Evolutionary conservation across 2,113 vertebrate genomes (phyloP), one percentile per base, ranked within the genome.

Genomic region (Zosterops lateralis): DNA sequence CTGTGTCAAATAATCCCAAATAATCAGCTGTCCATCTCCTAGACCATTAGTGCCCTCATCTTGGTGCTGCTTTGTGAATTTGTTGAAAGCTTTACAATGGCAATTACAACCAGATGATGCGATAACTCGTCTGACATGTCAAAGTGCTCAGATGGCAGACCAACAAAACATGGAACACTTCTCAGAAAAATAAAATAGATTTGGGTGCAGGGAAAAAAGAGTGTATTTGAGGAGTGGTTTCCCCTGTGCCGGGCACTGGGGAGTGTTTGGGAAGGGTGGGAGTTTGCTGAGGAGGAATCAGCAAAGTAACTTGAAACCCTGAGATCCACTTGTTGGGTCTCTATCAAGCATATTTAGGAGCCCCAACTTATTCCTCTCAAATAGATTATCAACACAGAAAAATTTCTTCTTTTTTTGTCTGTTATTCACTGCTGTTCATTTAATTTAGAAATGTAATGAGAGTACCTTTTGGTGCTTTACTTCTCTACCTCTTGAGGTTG

Each of bases 71-170:
- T 61, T 65, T 68, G 45, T 81, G 48, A 64, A 47, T 87, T 93
- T 84, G 77, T 79, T 82, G 84, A 89, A 92, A 94, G 67, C 78
- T 90, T 95, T 4, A 3, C 21, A 32, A 54, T 54, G 71, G 66
- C 86, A 70, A 73, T 94, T 95, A 70, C 76, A 94, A 84, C 64
- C 92, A 93, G 88, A 92, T 90, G 90, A n/a, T 36, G 88, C 81
- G 90, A 79, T 54, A 91, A 71, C 64, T 90, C 0, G 0, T 51
- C 86, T 0, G 16, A 60, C 0, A 1, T 90, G 76, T 94, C 34
- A 17, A 66, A 96, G 64, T 0, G 0, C 50, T 94, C 65, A 45
- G 48, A 79, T 80, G 74, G 36, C 73, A 89, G 74, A 78, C 54
- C 47, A 85, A 18, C 54, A 71, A 60, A 94, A 51, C 44, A 50